Evolutionary conservation across 1,140 invertebrate genomes (phyloP).

Genomic region (Andricus grossulariae): DNA sequence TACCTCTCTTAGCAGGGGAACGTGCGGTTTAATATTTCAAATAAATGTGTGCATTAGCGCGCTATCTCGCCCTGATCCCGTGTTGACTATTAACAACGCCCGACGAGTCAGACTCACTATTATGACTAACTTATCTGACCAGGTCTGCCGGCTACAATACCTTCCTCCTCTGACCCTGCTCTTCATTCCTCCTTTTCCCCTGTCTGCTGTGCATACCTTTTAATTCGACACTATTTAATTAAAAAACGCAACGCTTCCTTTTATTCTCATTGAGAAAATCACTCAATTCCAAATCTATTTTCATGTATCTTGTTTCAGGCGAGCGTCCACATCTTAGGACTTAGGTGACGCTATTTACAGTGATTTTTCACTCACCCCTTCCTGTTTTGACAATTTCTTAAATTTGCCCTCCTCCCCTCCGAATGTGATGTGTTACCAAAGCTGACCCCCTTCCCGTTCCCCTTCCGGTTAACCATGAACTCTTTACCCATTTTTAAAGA

Average conservation of each 20-base stretch:
- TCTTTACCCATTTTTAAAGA: no score
- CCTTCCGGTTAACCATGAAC: no score
- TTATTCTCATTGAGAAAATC: no score
- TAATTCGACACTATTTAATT: constrained; percentile 54
- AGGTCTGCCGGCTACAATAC: constrained; percentile 53
- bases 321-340: no score
- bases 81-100: constrained; percentile 72
- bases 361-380: no score
- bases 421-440: no score
- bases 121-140: constrained; percentile 69
- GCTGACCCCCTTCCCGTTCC: no score
- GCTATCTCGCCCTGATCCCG: constrained; percentile 70
- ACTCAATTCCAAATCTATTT: constrained; percentile 51
- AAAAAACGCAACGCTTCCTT: constrained; percentile 47
- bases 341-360: no score
- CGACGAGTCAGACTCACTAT: constrained; percentile 60
- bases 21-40: constrained; percentile 72
- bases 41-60: constrained; percentile 74
- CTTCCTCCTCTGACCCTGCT: constrained; percentile 37
- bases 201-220: neutral
- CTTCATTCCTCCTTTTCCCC: neutral
- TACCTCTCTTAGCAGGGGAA: constrained; percentile 38
- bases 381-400: no score
- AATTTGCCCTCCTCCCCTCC: no score
- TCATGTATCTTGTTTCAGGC: no score